These are phyloP conservation scores for Tetramorium bicarinatum DNA, from an alignment of 2,888 invertebrate genomes.

Conservation along the genomic window DNA sequence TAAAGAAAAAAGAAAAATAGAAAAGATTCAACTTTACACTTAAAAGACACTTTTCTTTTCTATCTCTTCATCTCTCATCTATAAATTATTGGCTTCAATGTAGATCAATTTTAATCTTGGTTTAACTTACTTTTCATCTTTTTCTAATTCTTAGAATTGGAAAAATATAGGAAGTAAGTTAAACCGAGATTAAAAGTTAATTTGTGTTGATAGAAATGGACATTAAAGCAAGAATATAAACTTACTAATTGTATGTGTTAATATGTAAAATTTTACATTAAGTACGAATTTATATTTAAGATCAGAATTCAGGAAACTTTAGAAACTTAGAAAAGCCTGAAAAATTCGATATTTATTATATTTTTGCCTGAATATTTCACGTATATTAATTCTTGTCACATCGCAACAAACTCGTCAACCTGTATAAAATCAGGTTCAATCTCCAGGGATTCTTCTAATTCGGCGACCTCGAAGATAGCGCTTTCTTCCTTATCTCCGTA, in stretches of 20 bases:
- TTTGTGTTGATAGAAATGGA: no score
- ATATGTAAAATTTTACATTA: background rate
- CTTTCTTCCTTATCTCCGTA: background rate
- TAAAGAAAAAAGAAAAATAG: background rate
- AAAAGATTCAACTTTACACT: background rate
- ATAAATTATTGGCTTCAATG: background rate
- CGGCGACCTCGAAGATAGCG: background rate
- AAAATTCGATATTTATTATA: background rate
- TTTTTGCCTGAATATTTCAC: background rate
- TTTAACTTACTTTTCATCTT: no score
- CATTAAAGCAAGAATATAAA: background rate
- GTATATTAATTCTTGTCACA: background rate
- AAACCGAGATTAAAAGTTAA: no score
- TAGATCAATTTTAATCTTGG: no score
- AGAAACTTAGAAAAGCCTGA: background rate
- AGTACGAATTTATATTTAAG: background rate
- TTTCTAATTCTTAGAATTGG: no score
- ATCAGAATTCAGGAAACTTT: background rate
- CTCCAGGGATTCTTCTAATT: background rate
- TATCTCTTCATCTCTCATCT: background rate
- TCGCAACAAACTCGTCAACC: background rate
- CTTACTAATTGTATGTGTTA: background rate
- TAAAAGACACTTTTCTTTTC: background rate
- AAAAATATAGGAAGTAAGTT: no score
- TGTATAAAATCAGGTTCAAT: slow-evolving; percentile 31